Conservation (phyloP, 2,888 invertebrate species). For the Cerastoderma edule region DNA sequence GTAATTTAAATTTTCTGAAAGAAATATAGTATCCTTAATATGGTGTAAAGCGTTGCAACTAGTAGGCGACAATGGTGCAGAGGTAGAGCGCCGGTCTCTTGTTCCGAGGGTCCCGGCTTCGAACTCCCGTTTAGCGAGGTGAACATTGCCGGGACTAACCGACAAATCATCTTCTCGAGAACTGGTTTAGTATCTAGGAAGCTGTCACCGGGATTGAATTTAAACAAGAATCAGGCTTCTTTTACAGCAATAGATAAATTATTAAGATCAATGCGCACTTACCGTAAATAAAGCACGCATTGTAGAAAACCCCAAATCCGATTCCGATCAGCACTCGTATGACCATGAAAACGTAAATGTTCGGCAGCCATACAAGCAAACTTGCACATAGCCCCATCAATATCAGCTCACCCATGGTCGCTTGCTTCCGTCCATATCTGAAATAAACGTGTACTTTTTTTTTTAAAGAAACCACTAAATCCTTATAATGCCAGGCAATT, state of each 20-base stretch:
- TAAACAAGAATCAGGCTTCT: no score
- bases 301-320: slow-evolving; percentile 37
- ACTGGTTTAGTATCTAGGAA: neutral
- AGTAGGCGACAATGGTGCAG: no score
- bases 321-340: slow-evolving; percentile 38
- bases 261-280: neutral
- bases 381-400: slow-evolving; percentile 24
- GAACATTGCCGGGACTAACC: neutral
- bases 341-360: slow-evolving; percentile 37
- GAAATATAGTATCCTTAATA: no score
- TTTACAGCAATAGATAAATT: neutral
- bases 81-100: no score
- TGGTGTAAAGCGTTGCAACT: no score
- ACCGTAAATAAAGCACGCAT: slow-evolving; percentile 41
- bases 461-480: no score
- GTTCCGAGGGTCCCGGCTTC: no score
- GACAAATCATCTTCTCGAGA: neutral
- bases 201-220: no score
- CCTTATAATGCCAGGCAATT: no score
- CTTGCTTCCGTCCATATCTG: slow-evolving; percentile 40
- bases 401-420: slow-evolving; percentile 20
- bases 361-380: slow-evolving; percentile 40
- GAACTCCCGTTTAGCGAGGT: no score
- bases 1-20: no score
- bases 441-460: neutral